Percentiles rank a stretch among this genome's conserved stretches.
phyloP scores from a whole-genome alignment of 2,797 vertebrate genomes.

The Halcyon leucocephala region DNA sequence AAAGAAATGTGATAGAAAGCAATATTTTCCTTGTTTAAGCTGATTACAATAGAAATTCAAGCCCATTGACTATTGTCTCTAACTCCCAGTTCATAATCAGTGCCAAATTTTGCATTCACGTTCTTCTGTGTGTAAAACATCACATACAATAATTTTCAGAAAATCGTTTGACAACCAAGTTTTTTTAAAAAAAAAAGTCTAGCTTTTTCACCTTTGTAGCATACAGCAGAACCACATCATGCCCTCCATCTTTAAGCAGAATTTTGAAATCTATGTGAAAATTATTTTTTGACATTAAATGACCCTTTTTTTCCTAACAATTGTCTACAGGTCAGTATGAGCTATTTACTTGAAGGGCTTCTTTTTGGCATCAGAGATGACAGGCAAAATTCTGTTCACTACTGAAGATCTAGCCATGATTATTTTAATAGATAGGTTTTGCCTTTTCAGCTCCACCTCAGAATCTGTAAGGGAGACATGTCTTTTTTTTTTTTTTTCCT shows the following conservation, averaged over 20 bases:
- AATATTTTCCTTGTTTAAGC: not conserved
- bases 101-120: not conserved
- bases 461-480: not conserved
- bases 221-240: not conserved
- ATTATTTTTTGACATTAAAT: not conserved
- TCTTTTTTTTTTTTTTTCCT: not conserved
- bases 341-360: not conserved
- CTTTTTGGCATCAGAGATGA: not conserved
- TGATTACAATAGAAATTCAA: not conserved
- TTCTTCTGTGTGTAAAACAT: not conserved
- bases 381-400: slow-evolving; percentile 8
- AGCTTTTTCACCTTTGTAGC: not conserved
- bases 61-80: not conserved
- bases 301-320: not conserved
- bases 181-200: not conserved
- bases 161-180: not conserved
- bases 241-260: not conserved
- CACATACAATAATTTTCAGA: not conserved
- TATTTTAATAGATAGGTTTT: slow-evolving; percentile 17
- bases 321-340: not conserved
- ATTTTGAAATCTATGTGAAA: not conserved
- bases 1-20: not conserved
- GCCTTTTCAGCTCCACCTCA: slow-evolving; percentile 1
- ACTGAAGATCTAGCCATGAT: not conserved
- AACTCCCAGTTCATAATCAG: not conserved